Percentiles rank a stretch among this genome's conserved stretches.
phyloP scores from a whole-genome alignment of 2,797 vertebrate genomes.

The Malurus splendens region DNA sequence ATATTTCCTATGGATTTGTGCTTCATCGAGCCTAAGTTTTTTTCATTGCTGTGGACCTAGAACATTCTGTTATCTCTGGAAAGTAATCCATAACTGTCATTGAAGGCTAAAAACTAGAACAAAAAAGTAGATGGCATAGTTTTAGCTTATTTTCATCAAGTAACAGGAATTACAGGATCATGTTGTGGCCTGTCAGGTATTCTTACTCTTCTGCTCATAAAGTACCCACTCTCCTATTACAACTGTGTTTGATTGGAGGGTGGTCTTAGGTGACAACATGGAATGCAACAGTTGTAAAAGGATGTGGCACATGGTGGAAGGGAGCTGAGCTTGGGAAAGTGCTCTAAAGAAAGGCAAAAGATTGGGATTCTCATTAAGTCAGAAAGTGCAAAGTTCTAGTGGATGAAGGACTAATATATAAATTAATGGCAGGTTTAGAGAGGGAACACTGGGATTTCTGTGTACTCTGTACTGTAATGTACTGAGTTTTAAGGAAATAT shows the following conservation, averaged over 20 bases:
- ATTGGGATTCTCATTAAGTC: background rate
- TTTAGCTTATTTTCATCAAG: background rate
- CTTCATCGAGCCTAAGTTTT: background rate
- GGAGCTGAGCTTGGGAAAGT: background rate
- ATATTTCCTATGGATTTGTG: background rate
- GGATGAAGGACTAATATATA: background rate
- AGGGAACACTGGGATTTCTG: background rate
- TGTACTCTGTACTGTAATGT: background rate
- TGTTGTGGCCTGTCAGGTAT: background rate
- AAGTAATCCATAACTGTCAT: background rate
- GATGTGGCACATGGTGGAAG: background rate
- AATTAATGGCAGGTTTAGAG: background rate
- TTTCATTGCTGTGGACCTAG: background rate
- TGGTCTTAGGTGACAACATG: background rate
- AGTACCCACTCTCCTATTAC: background rate
- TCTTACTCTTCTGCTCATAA: background rate
- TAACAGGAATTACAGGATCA: background rate
- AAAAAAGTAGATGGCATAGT: background rate
- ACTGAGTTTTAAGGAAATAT: background rate
- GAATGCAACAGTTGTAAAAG: background rate
- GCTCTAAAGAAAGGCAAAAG: background rate
- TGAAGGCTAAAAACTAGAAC: background rate
- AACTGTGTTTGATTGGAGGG: background rate
- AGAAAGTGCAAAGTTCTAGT: background rate
- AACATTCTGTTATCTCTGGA: background rate